Evolutionary conservation across 2,797 vertebrate species (phyloP).

Genomic region (Parambassis ranga): DNA sequence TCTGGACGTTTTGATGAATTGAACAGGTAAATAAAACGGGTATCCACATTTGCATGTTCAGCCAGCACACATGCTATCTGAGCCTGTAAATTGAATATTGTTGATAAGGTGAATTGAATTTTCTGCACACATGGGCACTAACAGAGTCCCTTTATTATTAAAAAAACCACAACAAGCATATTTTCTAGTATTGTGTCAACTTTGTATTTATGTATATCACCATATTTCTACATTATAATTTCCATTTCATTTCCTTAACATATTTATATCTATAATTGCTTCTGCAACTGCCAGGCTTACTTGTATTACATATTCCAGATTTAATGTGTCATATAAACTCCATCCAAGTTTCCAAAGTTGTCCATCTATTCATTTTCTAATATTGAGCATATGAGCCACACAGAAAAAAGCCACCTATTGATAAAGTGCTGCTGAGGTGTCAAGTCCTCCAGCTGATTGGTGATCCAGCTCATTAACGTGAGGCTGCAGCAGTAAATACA

Average conservation of each 20-base stretch:
- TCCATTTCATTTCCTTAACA: too few species aligned
- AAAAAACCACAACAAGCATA: too few species aligned
- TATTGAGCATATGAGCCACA: neutral
- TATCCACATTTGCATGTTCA: constrained; percentile 19
- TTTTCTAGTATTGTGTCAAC: neutral
- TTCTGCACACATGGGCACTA: neutral
- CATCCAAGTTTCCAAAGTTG: neutral
- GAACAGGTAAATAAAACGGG: constrained; percentile 32
- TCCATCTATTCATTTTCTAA: neutral
- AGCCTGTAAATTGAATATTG: constrained; percentile 20
- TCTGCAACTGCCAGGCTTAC: neutral
- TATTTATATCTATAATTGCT: neutral
- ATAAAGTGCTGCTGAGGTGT: constrained; percentile 11
- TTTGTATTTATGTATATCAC: neutral
- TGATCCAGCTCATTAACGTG: constrained; percentile 44
- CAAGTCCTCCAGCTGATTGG: constrained; percentile 7
- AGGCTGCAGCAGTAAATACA: constrained; percentile 30
- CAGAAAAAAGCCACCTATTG: neutral
- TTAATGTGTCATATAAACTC: neutral
- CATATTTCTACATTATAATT: neutral
- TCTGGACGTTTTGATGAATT: constrained; percentile 14
- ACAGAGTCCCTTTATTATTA: too few species aligned
- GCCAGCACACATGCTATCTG: constrained; percentile 18
- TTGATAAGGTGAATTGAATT: constrained; percentile 51
- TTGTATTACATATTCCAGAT: rapidly evolving